Evolutionary conservation across 2,888 invertebrate species (phyloP), one percentile per base, ranked within the genome.

Genomic region (Gerris lacustris): DNA sequence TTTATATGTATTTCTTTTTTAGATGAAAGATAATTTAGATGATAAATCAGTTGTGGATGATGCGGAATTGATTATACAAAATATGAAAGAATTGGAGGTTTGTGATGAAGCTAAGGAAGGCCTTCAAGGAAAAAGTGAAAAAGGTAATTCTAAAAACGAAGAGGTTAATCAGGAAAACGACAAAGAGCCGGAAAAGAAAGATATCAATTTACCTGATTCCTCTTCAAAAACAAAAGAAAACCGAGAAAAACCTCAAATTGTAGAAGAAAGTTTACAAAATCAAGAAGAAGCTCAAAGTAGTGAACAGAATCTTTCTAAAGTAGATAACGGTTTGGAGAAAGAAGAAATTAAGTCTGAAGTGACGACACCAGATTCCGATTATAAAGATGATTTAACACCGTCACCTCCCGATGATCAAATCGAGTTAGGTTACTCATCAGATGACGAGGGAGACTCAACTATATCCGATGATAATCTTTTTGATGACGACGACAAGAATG

Each of bases 121-220:
- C n/a, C 11, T 15, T 62, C 15, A 62, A 15, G n/a, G 11, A 17
- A 45, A 67, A 15, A 67, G 73, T n/a, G 70, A 71, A 47, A 69
- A 43, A 44, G 66, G 66, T 6, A 69, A 72, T 64, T 72, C 71
- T 18, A 62, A 67, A 31, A 45, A 63, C 6, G 63, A 45, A 67
- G 70, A 71, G n/a, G 64, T 44, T 2, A 44, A 18, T 5, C 72
- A 70, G 11, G 68, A 71, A 11, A 67, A 70, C n/a, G 45, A 15
- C 7, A 71, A 67, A 11, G 6, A 11, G n/a, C 68, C 66, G 17
- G 72, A 67, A 7, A 69, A 64, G 6, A 45, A 67, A 17, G 70
- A 69, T 7, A 68, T 69, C 6, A 47, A 66, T 15, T 47, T 67
- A 6, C 11, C 15, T 62, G 62, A n/a, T 62, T 62, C 62, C 11